Evolutionary conservation across 2,888 invertebrate genomes (phyloP).

Genomic region (Tipula lateralis): DNA sequence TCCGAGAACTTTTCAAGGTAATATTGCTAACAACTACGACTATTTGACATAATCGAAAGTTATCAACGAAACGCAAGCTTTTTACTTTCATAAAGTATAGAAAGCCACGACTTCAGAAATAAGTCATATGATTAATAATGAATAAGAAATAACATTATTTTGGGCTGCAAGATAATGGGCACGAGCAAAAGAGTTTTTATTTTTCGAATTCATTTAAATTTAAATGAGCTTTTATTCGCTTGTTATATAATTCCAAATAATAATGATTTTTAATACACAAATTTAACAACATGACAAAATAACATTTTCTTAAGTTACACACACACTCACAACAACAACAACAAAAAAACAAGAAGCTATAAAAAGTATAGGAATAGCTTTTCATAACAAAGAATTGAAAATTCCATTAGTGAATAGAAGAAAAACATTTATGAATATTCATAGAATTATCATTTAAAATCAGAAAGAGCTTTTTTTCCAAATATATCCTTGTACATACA

Average conservation of each 20-base stretch:
- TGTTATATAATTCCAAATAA: background rate
- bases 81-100: too few species aligned
- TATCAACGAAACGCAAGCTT: too few species aligned
- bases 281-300: background rate
- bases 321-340: background rate
- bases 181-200: too few species aligned
- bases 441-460: constrained; percentile 11
- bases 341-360: background rate
- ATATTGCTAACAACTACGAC: too few species aligned
- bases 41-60: too few species aligned
- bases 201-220: background rate
- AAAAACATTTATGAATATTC: background rate
- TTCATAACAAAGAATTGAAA: background rate
- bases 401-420: background rate
- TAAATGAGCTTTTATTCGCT: background rate
- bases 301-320: background rate
- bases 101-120: too few species aligned
- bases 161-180: too few species aligned
- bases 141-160: too few species aligned
- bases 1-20: too few species aligned
- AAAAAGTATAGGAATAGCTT: background rate
- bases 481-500: background rate
- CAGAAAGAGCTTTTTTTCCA: background rate
- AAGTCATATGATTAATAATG: too few species aligned
- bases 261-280: background rate